Conservation (phyloP, 2,113 vertebrate genomes). For the Antennarius striatus region DNA sequence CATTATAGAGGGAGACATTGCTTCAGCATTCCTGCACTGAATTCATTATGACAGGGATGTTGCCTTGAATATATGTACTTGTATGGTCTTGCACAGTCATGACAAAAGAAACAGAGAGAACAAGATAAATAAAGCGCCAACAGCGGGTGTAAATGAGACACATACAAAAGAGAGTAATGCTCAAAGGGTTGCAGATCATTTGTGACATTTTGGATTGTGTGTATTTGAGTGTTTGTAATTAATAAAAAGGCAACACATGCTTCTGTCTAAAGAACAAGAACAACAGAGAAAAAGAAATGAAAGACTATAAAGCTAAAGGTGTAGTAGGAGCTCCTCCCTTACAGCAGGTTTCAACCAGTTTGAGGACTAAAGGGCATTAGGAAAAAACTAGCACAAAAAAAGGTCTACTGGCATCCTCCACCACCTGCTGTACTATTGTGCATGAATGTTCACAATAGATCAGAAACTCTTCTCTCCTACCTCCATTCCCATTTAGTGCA, state of each 20-base stretch:
- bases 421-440: constrained; percentile 44
- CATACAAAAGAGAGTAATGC: constrained; percentile 4
- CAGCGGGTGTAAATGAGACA: constrained; percentile 16
- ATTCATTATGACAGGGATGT: constrained; percentile 35
- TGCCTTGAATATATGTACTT: constrained; percentile 52
- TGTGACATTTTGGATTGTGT: constrained; percentile 8
- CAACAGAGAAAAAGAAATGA: constrained; percentile 41
- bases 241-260: constrained; percentile 8
- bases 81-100: constrained; percentile 66
- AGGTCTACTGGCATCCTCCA: constrained; percentile 65
- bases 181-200: constrained; percentile 19
- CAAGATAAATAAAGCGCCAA: constrained; percentile 20
- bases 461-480: constrained; percentile 11
- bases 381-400: constrained; percentile 77
- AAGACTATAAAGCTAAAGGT: constrained; percentile 52
- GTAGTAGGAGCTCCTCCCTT: constrained; percentile 68
- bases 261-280: constrained; percentile 52
- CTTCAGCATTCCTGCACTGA: constrained; percentile 17
- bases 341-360: constrained; percentile 82
- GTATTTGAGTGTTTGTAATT: neutral
- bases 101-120: constrained; percentile 36
- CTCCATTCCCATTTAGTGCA: neutral
- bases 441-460: constrained; percentile 24
- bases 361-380: constrained; percentile 77
- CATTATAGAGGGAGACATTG: neutral